Evolutionary conservation across 2,113 vertebrate species (phyloP), one percentile per base, ranked within the genome.

Genomic region (Vulpes vulpes): DNA sequence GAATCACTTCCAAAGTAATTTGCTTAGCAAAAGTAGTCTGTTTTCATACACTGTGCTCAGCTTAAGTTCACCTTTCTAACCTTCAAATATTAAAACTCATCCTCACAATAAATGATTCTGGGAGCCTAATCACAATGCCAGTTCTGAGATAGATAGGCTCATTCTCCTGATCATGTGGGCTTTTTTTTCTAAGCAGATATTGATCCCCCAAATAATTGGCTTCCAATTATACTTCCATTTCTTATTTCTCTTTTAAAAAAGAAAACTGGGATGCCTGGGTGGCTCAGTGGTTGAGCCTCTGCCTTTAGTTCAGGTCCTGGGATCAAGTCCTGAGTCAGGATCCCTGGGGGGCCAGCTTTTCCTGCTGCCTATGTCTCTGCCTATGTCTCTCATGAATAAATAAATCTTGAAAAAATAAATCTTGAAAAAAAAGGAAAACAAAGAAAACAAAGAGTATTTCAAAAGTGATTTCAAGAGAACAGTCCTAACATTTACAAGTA

Each of bases 61-160:
- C 57, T 69, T 85, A 6, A 85, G 86, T 97, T 98, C 78, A 97
- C 91, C 92, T 83, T 84, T 97, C n/a, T 97, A 98, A 94, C 81
- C 84, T 92, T 98, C 85, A 96, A 95, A 91, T 93, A 95, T 96
- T 97, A 97, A 89, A 97, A 38, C 64, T 97, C 73, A 95, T 53
- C 30, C 55, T 51, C 4, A 62, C 1, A 88, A 92, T 95, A 82
- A 38, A 94, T 88, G 60, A 97, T 59, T 96, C 87, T 23, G 43
- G 64, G 8, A 8, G 35, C 96, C 96, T 98, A 71, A 87, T 79
- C 11, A 96, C 67, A 84, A 69, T 62, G 80, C 5, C 35, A 79
- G 65, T 85, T 97, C 62, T 30, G 35, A 53, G 16, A 97, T 88
- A 96, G 73, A 97, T 88, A 96, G 73, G 55, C 55, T 95, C 11